Evolutionary conservation across 2,113 vertebrate species (phyloP).

Genomic region (Baryphthengus martii): DNA sequence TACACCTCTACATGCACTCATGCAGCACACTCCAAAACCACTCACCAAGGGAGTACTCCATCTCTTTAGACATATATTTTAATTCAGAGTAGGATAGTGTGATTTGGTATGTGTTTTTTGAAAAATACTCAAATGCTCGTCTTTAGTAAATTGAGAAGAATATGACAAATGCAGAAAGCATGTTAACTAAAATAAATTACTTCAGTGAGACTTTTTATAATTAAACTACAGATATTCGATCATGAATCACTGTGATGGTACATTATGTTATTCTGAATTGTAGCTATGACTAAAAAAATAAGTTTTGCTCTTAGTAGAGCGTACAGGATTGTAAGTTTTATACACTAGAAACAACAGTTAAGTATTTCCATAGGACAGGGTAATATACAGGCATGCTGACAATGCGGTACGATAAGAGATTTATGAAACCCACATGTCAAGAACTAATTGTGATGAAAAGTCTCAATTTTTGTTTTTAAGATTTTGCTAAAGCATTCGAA

Average conservation of each 20-base stretch:
- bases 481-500: slow-evolving; percentile 5
- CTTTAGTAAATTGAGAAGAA: slow-evolving; percentile 2
- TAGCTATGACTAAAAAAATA: slow-evolving; percentile 11
- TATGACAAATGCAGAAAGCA: slow-evolving; percentile 52
- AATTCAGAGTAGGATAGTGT: not conserved
- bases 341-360: not conserved
- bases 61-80: not conserved
- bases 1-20: not conserved
- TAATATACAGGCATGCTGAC: slow-evolving; percentile 23
- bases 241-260: slow-evolving; percentile 48
- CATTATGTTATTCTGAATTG: slow-evolving; percentile 33
- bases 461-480: slow-evolving; percentile 41
- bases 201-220: slow-evolving; percentile 66
- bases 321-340: not conserved
- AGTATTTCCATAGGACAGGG: slow-evolving; percentile 27
- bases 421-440: slow-evolving; percentile 54
- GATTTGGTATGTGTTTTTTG: not conserved
- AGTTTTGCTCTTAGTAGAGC: not conserved
- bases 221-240: slow-evolving; percentile 55
- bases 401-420: slow-evolving; percentile 32
- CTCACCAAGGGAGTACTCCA: not conserved
- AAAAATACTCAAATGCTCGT: not conserved
- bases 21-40: not conserved
- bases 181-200: slow-evolving; percentile 58
- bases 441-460: slow-evolving; percentile 59